Conservation (phyloP, 2,113 vertebrate genomes). For the Grantiella picta region DNA sequence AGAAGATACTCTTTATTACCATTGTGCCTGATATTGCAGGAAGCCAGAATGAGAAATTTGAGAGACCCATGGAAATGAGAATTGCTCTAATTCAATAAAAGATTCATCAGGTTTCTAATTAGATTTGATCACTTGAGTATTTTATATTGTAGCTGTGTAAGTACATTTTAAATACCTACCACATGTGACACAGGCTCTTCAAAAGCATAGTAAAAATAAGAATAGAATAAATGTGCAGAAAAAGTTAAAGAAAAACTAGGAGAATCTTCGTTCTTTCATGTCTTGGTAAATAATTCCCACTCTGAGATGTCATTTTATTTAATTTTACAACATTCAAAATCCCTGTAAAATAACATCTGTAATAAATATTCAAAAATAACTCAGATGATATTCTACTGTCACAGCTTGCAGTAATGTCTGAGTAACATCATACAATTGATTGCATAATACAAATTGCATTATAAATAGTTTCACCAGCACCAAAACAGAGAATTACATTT, state of each 20-base stretch:
- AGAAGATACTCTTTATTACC: not conserved
- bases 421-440: not conserved
- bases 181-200: not conserved
- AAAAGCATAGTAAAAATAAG: not conserved
- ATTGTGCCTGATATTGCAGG: not conserved
- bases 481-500: not conserved
- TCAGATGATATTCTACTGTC: not conserved
- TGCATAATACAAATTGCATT: not conserved
- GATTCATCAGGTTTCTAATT: constrained; percentile 18
- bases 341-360: not conserved
- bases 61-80: constrained; percentile 23
- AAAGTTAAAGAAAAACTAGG: not conserved
- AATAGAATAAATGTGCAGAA: not conserved
- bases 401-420: not conserved
- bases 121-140: not conserved
- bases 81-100: constrained; percentile 20
- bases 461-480: not conserved
- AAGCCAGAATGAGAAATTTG: constrained; percentile 18
- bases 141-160: not conserved
- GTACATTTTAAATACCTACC: constrained; percentile 4
- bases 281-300: not conserved
- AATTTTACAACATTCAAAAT: not conserved
- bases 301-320: not conserved
- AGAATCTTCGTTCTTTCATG: not conserved
- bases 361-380: not conserved